Base-by-base conservation (phyloP, 2,797 vertebrate species). In the Dipus sagitta region DNA sequence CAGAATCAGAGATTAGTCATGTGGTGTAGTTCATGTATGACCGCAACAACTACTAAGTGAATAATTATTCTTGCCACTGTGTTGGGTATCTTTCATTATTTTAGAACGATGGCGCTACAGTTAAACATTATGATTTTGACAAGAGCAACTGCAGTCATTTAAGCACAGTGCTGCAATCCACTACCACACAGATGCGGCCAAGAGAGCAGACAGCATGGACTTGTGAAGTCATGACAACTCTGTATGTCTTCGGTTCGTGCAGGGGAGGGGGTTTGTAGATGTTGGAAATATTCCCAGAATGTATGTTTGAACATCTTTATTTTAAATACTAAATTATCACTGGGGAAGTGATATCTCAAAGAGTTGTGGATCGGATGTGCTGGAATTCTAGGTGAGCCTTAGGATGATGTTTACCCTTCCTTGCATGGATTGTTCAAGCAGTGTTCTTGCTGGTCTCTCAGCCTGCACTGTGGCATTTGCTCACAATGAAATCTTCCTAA, bases 211-310 rank as follows among this genome's bases (percentile, higher is more conserved):
- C 6, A 76, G 2, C 52, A 17, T 9, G 20, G 30, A 21, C 28
- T 47, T 23, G 7, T 1, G 18, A 84, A 79, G 13, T 26, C 80
- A 9, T 6, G 42, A 70, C 2, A 85, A 64, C 32, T 47, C 12
- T 38, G 21, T 2, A 11, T 38, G 47, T 12, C 34, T 64, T 32
- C 6, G 30, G 32, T 82, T 72, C 24, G 2, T 68, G 4, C 14
- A 28, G 30, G 17, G 2, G 4, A 28, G 13, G 54, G 54, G 4
- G 5, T 60, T 60, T 32, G 32, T 11, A 38, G 26, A 60, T 67
- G 14, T 72, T 84, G n/a, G 38, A 91, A 91, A 42, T 75, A 70
- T 4, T 65, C 23, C 84, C 60, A 28, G 60, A 95, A 93, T 68
- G 75, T n/a, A 1, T 21, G 65, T 78, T 87, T 87, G 20, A 32